Percentiles rank a stretch among this genome's conserved stretches.
Evolutionary conservation across 2,113 vertebrate species (phyloP).

Genomic region (Fulmarus glacialis): DNA sequence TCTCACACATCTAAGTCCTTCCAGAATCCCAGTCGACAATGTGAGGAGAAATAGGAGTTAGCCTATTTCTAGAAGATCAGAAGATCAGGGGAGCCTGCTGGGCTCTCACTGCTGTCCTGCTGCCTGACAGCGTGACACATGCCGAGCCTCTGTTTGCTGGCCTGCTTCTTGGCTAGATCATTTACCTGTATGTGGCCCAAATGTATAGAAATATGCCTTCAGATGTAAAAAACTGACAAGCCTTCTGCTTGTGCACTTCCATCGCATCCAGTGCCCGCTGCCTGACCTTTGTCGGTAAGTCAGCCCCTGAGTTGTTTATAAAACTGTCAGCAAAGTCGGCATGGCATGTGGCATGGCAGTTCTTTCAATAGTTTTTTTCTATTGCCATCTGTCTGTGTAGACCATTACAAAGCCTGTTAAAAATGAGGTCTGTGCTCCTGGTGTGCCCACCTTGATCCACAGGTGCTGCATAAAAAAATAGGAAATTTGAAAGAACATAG

Average conservation of each 20-base stretch:
- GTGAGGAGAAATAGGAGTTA: neutral
- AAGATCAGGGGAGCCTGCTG: neutral
- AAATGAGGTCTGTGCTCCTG: neutral
- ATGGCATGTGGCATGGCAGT: neutral
- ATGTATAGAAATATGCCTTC: too few relatives aligned
- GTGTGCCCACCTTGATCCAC: neutral
- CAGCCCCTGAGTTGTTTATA: neutral
- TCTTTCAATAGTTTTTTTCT: neutral
- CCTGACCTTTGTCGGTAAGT: fast-evolving
- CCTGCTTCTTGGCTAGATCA: neutral
- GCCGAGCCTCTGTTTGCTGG: fast-evolving
- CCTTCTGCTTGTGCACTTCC: neutral
- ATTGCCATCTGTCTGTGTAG: neutral
- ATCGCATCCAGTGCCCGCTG: fast-evolving
- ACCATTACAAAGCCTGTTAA: neutral
- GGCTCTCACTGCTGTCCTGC: neutral
- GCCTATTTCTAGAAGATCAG: neutral
- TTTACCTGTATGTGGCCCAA: too few relatives aligned
- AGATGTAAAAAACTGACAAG: neutral
- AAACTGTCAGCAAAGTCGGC: neutral
- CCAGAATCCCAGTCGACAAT: neutral
- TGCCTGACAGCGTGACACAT: neutral
- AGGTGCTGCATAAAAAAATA: neutral
- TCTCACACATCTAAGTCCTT: neutral
- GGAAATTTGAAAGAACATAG: neutral